These are phyloP conservation scores for Drosophila subobscura DNA, from an alignment of 1,140 invertebrate species.

Conservation along the genomic window DNA sequence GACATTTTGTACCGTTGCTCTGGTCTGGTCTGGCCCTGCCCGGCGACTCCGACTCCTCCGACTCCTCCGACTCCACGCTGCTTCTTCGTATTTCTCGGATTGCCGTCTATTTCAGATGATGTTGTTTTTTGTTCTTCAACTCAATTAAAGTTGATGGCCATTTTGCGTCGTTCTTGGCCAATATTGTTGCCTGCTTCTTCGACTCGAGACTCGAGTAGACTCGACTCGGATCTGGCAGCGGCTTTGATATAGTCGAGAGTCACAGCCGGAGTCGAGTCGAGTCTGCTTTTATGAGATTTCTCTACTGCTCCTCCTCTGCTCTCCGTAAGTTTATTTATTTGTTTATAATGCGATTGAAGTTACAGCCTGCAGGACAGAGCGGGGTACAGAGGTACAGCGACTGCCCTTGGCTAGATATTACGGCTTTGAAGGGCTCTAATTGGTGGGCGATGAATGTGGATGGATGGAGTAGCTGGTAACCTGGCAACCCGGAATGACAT, in stretches of 20 bases:
- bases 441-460: constrained; percentile 3
- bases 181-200: constrained; percentile 49
- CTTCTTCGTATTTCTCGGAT: too few species aligned
- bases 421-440: not conserved
- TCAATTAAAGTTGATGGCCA: constrained; percentile 81
- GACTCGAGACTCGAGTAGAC: not conserved
- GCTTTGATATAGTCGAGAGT: constrained; percentile 58
- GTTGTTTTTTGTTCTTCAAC: constrained; percentile 68
- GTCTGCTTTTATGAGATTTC: constrained; percentile 68
- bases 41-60: too few species aligned
- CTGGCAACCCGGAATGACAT: constrained; percentile 20
- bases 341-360: constrained; percentile 76
- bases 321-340: constrained; percentile 58
- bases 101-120: constrained; percentile 11
- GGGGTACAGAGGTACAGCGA: too few species aligned
- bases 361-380: constrained; percentile 9
- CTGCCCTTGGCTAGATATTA: constrained; percentile 8
- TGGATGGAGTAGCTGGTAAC: constrained; percentile 9
- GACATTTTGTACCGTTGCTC: too few species aligned
- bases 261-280: constrained; percentile 10
- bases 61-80: too few species aligned
- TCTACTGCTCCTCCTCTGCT: constrained; percentile 15
- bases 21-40: too few species aligned
- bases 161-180: constrained; percentile 67
- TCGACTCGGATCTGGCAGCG: constrained; percentile 38